Conservation (phyloP, 2,888 invertebrate species). For the Drosophila siamana region DNA sequence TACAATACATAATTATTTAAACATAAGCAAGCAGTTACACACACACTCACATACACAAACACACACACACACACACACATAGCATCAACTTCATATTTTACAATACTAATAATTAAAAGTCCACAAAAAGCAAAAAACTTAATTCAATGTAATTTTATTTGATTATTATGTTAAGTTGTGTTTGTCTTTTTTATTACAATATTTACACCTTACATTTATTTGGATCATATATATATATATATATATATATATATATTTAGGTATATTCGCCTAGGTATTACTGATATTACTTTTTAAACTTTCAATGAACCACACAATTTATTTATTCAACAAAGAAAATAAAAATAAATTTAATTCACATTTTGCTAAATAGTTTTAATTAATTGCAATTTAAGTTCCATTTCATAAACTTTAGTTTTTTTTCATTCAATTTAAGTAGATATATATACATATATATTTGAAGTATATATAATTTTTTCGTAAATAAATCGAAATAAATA, state of each 20-base stretch:
- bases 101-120: constrained; percentile 14
- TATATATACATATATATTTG: constrained; percentile 17
- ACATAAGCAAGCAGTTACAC: constrained; percentile 41
- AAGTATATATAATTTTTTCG: constrained; percentile 48
- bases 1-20: constrained; percentile 52
- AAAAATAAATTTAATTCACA: constrained; percentile 22
- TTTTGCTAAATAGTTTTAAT: constrained; percentile 22
- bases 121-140: constrained; percentile 23
- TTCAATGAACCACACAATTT: constrained; percentile 35
- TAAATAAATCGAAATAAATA: constrained; percentile 54
- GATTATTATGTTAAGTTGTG: constrained; percentile 53
- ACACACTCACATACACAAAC: constrained; percentile 21
- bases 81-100: constrained; percentile 13
- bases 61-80: constrained; percentile 37
- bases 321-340: constrained; percentile 40
- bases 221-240: constrained; percentile 1
- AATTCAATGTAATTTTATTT: constrained; percentile 37
- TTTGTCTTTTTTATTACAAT: constrained; percentile 39
- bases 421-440: constrained; percentile 47
- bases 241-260: constrained; percentile 20
- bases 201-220: constrained; percentile 23
- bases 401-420: constrained; percentile 64
- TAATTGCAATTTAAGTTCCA: constrained; percentile 57
- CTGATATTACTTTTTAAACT: constrained; percentile 59
- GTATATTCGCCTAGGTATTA: constrained; percentile 42